phyloP scores from a whole-genome alignment of 1,140 invertebrate species.

The Sinonovacula constricta region DNA sequence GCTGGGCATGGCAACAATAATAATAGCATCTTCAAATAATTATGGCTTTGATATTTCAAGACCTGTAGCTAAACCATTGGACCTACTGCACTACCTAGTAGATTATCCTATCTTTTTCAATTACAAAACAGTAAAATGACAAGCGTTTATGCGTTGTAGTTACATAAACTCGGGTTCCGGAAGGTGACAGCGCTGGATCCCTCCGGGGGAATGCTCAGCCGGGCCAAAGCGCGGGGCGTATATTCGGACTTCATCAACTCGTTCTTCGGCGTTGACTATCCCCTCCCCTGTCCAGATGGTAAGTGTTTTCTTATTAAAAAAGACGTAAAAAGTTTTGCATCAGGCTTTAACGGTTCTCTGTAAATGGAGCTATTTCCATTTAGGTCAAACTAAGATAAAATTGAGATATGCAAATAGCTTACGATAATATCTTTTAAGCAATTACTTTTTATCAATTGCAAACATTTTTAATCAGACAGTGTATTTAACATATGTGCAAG shows the following conservation, averaged over 20 bases:
- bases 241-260: conserved; percentile 63
- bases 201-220: conserved; percentile 70
- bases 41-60: too few relatives aligned
- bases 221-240: conserved; percentile 61
- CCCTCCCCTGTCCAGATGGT: conserved; percentile 38
- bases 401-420: neutral
- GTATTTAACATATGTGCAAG: too few relatives aligned
- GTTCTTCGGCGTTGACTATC: conserved; percentile 56
- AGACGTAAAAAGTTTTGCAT: neutral
- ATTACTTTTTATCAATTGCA: too few relatives aligned
- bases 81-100: too few relatives aligned
- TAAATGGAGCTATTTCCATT: neutral
- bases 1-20: too few relatives aligned
- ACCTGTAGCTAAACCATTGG: too few relatives aligned
- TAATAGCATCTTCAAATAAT: too few relatives aligned
- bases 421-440: neutral
- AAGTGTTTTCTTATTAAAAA: neutral
- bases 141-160: too few relatives aligned
- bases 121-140: too few relatives aligned
- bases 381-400: neutral
- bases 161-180: conserved; percentile 58
- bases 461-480: too few relatives aligned
- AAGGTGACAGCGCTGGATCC: conserved; percentile 71
- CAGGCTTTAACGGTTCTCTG: neutral
- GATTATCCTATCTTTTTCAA: too few relatives aligned